Evolutionary conservation across 1,140 invertebrate species (phyloP).

Genomic region (Drosophila athabasca): DNA sequence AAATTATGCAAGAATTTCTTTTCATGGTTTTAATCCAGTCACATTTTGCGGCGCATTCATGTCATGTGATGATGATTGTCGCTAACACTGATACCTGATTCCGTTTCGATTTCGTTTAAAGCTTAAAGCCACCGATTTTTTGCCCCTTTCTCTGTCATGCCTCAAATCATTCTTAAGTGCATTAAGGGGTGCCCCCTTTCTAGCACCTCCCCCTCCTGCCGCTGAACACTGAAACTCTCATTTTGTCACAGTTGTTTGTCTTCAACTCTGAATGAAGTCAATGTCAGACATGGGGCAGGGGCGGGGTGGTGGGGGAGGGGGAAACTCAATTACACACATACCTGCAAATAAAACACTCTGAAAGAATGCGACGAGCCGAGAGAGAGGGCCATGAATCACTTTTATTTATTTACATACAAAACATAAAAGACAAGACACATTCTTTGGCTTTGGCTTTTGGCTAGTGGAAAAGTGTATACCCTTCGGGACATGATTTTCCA

Average conservation of each 20-base stretch:
- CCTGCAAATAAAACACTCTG: conserved; percentile 54
- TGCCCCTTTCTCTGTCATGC: conserved; percentile 36
- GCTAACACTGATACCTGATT: conserved; percentile 24
- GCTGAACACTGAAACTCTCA: conserved; percentile 6
- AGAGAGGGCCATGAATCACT: conserved; percentile 50
- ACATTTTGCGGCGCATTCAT: conserved; percentile 49
- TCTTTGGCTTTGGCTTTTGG: conserved; percentile 4
- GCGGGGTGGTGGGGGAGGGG: no score
- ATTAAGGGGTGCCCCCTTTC: conserved; percentile 44
- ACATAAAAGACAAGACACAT: conserved; percentile 29
- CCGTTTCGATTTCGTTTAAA: no score
- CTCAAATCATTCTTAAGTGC: conserved; percentile 63
- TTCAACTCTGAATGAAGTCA: conserved; percentile 63
- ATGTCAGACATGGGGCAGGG: conserved; percentile 59
- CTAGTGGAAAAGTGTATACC: conserved; percentile 14
- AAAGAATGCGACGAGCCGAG: conserved; percentile 20
- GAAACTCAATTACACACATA: conserved; percentile 73
- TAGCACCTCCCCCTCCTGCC: conserved; percentile 29
- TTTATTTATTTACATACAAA: conserved; percentile 69
- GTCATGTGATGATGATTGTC: conserved; percentile 19
- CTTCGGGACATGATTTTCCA: neutral
- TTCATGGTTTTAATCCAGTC: conserved; percentile 56
- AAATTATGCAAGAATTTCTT: conserved; percentile 60
- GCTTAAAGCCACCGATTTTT: neutral
- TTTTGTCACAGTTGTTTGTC: conserved; percentile 19